Percentiles rank a stretch among this genome's conserved stretches.
Evolutionary conservation across 2,113 vertebrate species (phyloP).

Genomic region (Columba livia): DNA sequence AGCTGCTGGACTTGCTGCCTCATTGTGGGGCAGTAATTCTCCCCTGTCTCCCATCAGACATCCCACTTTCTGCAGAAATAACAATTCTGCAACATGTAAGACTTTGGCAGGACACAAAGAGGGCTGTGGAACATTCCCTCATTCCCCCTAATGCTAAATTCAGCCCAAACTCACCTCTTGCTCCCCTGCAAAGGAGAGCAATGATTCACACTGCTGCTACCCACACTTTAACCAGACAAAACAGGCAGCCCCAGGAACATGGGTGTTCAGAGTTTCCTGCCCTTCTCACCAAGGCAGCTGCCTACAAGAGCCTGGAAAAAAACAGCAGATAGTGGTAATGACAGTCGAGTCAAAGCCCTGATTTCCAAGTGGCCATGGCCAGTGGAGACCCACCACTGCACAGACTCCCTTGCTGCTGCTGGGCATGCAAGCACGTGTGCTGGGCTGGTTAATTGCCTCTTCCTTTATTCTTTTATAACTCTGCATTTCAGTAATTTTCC

Average conservation of each 20-base stretch:
- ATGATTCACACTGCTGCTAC: not conserved
- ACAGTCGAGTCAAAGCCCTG: not conserved
- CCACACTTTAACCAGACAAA: not conserved
- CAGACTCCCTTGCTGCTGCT: not conserved
- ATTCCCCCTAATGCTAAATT: not conserved
- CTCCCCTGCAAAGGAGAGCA: not conserved
- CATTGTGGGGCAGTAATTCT: not conserved
- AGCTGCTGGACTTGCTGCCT: not conserved
- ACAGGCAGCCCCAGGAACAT: not conserved
- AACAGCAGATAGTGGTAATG: not conserved
- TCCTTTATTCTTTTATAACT: not conserved
- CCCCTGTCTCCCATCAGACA: not conserved
- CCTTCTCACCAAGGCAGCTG: not conserved
- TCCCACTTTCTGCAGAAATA: not conserved
- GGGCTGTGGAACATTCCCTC: not conserved
- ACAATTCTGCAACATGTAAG: accelerated
- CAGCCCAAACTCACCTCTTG: not conserved
- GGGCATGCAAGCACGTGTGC: accelerated
- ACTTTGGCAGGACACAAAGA: not conserved
- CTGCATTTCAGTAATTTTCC: not conserved
- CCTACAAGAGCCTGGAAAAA: not conserved
- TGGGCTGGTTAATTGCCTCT: not conserved
- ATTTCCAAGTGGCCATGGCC: not conserved
- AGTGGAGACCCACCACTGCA: not conserved
- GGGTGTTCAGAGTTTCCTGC: not conserved